Evolutionary conservation across 2,113 vertebrate species (phyloP), one percentile per base, ranked within the genome.

Genomic region (Megalops atlanticus): DNA sequence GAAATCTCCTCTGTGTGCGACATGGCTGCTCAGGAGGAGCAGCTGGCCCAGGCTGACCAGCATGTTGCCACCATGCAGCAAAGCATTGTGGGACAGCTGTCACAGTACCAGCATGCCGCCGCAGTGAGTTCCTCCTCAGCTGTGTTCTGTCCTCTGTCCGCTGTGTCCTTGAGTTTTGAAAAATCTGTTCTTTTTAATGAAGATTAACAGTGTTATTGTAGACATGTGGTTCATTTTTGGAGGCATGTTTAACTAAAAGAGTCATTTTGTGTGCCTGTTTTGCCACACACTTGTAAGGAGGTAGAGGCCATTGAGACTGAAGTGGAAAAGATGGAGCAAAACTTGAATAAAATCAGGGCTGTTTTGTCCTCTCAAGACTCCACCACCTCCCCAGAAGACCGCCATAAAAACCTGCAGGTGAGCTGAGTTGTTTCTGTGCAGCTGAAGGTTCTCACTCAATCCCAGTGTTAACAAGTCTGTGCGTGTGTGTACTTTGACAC

Each of bases 261-360:
- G 21, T 58, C 6, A 58, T 81, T 36, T 81, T 76, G 49, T 35
- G 35, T 64, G 43, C 58, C 2, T 74, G 4, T 43, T 1, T 74
- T 38, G 3, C 6, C 68, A 27, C 88, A 18, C 76, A 64, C 14
- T 76, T 39, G 87, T 88, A 12, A 99, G 98, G 96, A 97, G 85
- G 85, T 98, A 85, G 94, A 95, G 45, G 93, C 92, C 70, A 95
- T 99, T 21, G 97, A 99, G 91, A 91, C 85, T 0, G 96, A 98
- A 49, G 91, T 97, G 74, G 96, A 92, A 80, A 85, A 52, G 43
- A 94, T 98, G 92, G 96, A 98, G 84, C 95, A 91, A 52, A 93
- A 95, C 1, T 80, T 96, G 78, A 88, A 84, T 31, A 95, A 96
- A 84, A 94, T 99, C 82, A 96, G 93, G 89, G 89, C 81, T 33